Evolutionary conservation across 2,888 invertebrate genomes (phyloP).

Genomic region (Gortyna flavago): DNA sequence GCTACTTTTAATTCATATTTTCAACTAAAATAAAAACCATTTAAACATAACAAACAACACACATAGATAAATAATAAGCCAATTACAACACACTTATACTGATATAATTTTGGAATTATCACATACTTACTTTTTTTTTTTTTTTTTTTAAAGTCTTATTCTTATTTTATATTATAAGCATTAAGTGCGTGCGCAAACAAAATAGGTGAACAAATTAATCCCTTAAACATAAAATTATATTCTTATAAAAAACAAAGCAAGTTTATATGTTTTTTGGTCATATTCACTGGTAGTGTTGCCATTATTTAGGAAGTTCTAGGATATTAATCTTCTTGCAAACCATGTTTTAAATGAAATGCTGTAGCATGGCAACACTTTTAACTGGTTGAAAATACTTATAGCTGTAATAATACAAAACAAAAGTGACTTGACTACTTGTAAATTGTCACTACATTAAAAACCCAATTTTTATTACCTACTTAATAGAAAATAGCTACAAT

Average conservation of each 20-base stretch:
- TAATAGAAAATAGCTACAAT: constrained; percentile 60
- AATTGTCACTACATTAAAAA: constrained; percentile 36
- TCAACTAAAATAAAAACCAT: constrained; percentile 55
- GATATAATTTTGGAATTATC: constrained; percentile 79
- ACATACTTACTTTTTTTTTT: constrained; percentile 75
- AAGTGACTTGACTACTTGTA: constrained; percentile 25
- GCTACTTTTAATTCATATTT: constrained; percentile 47
- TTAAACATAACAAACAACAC: constrained; percentile 73
- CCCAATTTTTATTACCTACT: constrained; percentile 38
- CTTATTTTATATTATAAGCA: constrained; percentile 53
- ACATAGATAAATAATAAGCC: constrained; percentile 67
- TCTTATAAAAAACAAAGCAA: constrained; percentile 45
- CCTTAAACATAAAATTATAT: constrained; percentile 45
- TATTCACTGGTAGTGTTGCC: constrained; percentile 65
- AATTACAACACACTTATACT: constrained; percentile 68
- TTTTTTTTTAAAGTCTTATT: constrained; percentile 70
- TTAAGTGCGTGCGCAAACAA: constrained; percentile 65
- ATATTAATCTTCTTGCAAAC: not conserved
- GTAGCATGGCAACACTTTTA: constrained; percentile 45
- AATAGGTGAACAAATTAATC: constrained; percentile 64
- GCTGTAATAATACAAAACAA: constrained; percentile 24
- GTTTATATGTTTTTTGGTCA: constrained; percentile 65
- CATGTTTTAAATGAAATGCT: constrained; percentile 8
- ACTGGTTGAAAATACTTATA: constrained; percentile 40
- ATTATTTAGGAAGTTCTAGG: constrained; percentile 18